Evolutionary conservation across 2,797 vertebrate genomes (phyloP), one percentile per base, ranked within the genome.

Genomic region (Sebastes miniatus): DNA sequence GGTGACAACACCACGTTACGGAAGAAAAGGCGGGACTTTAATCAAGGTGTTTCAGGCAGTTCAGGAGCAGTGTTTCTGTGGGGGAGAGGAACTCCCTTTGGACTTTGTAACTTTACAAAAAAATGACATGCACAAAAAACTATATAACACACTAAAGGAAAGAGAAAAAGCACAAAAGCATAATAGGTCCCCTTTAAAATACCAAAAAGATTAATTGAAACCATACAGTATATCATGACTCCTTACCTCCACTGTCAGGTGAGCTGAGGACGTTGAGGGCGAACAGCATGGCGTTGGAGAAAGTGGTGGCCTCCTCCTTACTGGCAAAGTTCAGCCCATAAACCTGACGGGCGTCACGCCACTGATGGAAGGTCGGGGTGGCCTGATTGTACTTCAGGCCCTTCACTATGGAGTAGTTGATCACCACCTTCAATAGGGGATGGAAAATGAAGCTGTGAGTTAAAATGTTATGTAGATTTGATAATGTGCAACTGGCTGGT

Each of bases 331-430:
- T 99, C 85, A 99, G 94, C 87, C 98, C 98, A 3, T 99, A 99
- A 80, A 99, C 98, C 92, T 99, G 98, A 39, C 98, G 96, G 77
- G 98, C 98, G 1, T 99, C 98, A 36, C 98, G 97, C 98, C 98
- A 99, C 95, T 99, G 98, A 90, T 99, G 98, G 94, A 99, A 99
- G 87, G 98, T 99, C 1, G 98, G 98, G 0, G 98, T 99, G 73
- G 98, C 98, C 95, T 99, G 98, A 93, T 99, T 99, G 95, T 99
- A 99, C 89, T 99, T 99, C 95, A 99, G 93, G 73, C 98, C 98
- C 88, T 99, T 99, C 92, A 99, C 98, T 85, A 99, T 98, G 86
- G 97, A 99, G 95, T 99, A 99, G 96, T 99, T 99, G 90, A 99
- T 99, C 91, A 99, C 98, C 92, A 99, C 98, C 98, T 99, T 92